phyloP scores from a whole-genome alignment of 2,888 invertebrate species.

The Branchellion lobata region DNA sequence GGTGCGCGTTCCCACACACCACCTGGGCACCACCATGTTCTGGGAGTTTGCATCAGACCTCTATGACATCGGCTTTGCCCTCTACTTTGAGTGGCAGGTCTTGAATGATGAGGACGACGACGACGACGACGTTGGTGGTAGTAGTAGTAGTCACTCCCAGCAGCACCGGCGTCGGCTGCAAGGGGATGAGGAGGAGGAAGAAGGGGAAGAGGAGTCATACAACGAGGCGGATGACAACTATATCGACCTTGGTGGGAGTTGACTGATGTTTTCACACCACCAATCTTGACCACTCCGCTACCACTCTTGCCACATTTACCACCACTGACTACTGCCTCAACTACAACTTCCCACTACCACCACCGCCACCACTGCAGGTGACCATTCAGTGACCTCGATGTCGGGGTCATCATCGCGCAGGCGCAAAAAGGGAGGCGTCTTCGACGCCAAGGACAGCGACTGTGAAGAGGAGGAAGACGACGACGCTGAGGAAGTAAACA shows the following conservation, averaged over 20 bases:
- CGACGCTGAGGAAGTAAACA: neutral
- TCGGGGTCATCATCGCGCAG: neutral
- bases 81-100: conserved; percentile 93
- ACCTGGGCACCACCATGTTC: conserved; percentile 85
- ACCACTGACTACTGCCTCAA: too few species aligned
- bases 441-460: neutral
- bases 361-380: neutral
- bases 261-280: neutral
- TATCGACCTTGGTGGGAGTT: conserved; percentile 25
- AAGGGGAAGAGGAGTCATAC: conserved; percentile 12
- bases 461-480: neutral
- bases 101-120: conserved; percentile 83
- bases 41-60: conserved; percentile 99
- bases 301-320: too few species aligned
- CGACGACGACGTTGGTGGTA: conserved; percentile 66
- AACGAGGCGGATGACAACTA: conserved; percentile 35
- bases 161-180: too few species aligned
- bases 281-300: too few species aligned
- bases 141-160: neutral
- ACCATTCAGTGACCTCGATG: conserved; percentile 8
- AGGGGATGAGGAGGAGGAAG: conserved; percentile 15
- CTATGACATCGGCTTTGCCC: conserved; percentile 91
- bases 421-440: neutral
- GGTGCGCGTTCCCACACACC: conserved; percentile 91
- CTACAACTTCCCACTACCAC: too few species aligned